Evolutionary conservation across 2,113 vertebrate genomes (phyloP), one percentile per base, ranked within the genome.

Genomic region (Hippocampus zosterae): DNA sequence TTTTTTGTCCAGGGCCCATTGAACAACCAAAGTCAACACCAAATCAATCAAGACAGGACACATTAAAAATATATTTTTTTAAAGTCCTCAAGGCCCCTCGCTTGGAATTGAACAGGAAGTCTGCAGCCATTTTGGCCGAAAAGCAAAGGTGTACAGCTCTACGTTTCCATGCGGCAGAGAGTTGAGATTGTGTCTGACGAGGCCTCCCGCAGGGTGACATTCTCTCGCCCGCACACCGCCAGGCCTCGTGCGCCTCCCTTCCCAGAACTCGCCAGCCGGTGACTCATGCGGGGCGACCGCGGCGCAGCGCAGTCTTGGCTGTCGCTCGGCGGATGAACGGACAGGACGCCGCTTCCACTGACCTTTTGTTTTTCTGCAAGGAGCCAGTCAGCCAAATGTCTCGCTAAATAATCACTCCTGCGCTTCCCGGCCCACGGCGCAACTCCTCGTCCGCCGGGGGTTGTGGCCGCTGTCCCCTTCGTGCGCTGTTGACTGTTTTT

Each of bases 261-360:
- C 91, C 88, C 87, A 90, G 83, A 90, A 90, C 72, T 59, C 16
- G 64, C 73, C 52, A 16, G 50, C 56, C 6, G 77, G 56, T 88
- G 86, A 89, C 79, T 91, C 88, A 87, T 83, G 46, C n/a, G 21
- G 67, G 72, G 73, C 59, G 77, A 69, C 69, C 67, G 33, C 66
- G 41, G 69, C 29, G 57, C 40, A 42, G 62, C 62, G 2, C 41
- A 61, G 48, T 61, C 25, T 81, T 87, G 84, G 84, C 79, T 9
- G 27, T 27, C 5, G 5, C 60, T 82, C 65, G 80, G 70, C 44
- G 9, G 70, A 77, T 68, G 75, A 76, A 80, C 57, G 11, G 73
- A 76, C 70, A 74, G 79, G 80, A 83, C 83, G 75, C 82, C 81
- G 74, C 67, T 64, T 19, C 70, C 41, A 6, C 23, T 87, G 88